Evolutionary conservation across 2,797 vertebrate species (phyloP), one percentile per base, ranked within the genome.

Genomic region (Argyrosomus regius): DNA sequence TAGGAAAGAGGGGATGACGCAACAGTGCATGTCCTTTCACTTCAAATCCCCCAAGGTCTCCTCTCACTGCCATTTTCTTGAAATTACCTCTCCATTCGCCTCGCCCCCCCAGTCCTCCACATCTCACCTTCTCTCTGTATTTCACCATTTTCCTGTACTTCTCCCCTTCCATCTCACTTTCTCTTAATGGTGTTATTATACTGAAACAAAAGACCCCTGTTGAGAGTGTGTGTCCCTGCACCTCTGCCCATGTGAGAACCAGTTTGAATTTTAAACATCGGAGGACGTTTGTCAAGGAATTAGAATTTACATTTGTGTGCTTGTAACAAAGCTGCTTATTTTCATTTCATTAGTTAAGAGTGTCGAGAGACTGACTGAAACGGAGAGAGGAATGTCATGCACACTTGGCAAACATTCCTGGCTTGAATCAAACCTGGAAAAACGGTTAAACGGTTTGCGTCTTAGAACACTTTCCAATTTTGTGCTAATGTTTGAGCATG

Each of bases 41-140:
- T 53, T 64, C 3, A 69, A 69, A 73, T 28, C 63, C 58, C 58
- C 49, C 16, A 57, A 60, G 77, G 50, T 67, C 62, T 69, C 26
- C 59, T 76, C 48, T 72, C 41, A 31, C 35, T 53, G 11, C n/a
- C 76, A 71, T 81, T 83, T 79, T 72, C 48, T 72, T 67, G 4
- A 86, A 82, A 87, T 82, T 59, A 77, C 77, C 69, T 71, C 82
- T 77, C 62, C 45, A 59, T 50, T 69, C 73, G 65, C 62, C 73
- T 72, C 48, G 59, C 28, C 20, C 7, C 17, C 26, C 31, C 35
- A 9, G 31, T n/a, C 39, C 54, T 62, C 53, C 35, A n/a, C 49
- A 75, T 63, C n/a, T 35, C 20, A 24, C 66, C 56, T 41, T 43
- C 41, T 67, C 35, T 64, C 14, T 75, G n/a, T 54, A 60, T 78